These are phyloP conservation scores for Cardinalis cardinalis DNA, from an alignment of 2,113 vertebrate genomes.

Conservation along the genomic window DNA sequence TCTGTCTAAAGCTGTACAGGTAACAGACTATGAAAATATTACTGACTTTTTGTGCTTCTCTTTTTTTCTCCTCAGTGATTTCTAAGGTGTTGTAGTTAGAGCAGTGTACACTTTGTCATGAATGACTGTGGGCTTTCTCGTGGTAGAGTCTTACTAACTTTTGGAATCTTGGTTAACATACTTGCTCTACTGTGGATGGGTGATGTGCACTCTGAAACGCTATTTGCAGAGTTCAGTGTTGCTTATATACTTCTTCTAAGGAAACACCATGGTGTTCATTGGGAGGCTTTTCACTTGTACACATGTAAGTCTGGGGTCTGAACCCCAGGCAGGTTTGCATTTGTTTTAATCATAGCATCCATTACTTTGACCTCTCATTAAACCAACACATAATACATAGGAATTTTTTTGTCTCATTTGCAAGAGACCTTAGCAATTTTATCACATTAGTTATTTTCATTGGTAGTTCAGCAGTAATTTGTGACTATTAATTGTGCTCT, in stretches of 20 bases:
- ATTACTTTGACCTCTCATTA: background rate
- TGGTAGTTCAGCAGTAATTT: background rate
- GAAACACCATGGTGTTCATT: background rate
- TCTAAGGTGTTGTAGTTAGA: background rate
- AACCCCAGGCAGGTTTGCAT: background rate
- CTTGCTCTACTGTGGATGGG: background rate
- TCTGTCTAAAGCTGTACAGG: background rate
- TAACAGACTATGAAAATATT: background rate
- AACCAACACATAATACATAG: background rate
- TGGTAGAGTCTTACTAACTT: background rate
- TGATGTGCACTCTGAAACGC: background rate
- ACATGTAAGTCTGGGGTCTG: fast-evolving
- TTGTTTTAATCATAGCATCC: background rate
- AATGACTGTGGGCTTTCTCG: background rate
- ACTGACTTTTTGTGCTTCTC: background rate
- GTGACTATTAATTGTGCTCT: background rate
- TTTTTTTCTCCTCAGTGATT: background rate
- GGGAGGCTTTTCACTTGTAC: background rate
- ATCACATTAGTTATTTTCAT: background rate
- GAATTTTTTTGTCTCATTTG: background rate
- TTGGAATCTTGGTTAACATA: background rate
- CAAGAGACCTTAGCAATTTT: background rate
- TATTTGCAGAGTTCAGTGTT: background rate
- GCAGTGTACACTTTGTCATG: background rate
- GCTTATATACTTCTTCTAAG: background rate